Conservation (phyloP, 2,888 invertebrate genomes). For the Eilema caniola region DNA sequence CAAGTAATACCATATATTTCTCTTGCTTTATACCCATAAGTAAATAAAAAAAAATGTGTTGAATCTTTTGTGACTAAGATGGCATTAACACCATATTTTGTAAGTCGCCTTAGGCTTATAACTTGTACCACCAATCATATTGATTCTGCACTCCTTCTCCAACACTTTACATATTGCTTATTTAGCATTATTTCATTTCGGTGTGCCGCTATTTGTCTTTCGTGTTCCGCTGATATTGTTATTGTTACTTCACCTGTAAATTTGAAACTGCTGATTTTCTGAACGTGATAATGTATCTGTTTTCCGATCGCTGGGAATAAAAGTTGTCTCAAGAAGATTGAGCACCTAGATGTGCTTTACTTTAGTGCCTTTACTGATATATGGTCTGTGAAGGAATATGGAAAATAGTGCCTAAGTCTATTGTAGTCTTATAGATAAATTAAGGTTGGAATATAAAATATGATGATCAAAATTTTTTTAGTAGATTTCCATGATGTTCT, state of each 20-base stretch:
- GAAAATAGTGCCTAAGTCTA: neutral
- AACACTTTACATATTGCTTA: slow-evolving; percentile 84
- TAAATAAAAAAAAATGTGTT: too few relatives aligned
- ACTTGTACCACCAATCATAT: slow-evolving; percentile 57
- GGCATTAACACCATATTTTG: too few relatives aligned
- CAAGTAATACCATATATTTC: too few relatives aligned
- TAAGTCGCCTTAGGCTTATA: slow-evolving; percentile 15
- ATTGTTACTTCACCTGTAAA: slow-evolving; percentile 52
- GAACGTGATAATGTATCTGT: slow-evolving; percentile 37
- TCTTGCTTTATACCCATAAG: too few relatives aligned
- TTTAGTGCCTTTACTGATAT: neutral
- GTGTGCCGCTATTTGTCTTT: slow-evolving; percentile 76
- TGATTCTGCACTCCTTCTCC: slow-evolving; percentile 74
- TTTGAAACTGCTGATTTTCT: slow-evolving; percentile 37
- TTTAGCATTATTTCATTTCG: slow-evolving; percentile 83
- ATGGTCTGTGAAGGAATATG: neutral
- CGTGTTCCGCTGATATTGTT: slow-evolving; percentile 70
- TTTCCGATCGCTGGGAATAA: slow-evolving; percentile 1
- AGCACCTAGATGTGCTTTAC: neutral
- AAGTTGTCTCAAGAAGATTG: neutral
- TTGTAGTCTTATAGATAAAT: neutral
- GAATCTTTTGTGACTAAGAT: too few relatives aligned
- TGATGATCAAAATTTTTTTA: neutral
- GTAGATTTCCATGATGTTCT: neutral
- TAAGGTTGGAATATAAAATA: neutral